Evolutionary conservation across 2,888 invertebrate genomes (phyloP).

Genomic region (Rotaria magnacalcarata): DNA sequence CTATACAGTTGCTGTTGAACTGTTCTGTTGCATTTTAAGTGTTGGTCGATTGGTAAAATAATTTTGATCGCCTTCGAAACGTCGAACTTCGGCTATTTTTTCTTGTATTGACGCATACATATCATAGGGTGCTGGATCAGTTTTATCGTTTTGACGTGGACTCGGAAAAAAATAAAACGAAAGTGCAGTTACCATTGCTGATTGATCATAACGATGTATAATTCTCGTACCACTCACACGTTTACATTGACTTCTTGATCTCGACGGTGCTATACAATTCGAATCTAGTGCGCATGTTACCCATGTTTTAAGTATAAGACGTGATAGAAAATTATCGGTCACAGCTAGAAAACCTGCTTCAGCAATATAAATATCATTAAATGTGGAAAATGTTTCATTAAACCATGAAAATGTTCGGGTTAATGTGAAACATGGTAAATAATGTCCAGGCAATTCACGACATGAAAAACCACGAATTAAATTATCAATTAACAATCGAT

Average conservation of each 20-base stretch:
- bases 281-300: constrained; percentile 30
- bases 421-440: constrained; percentile 22
- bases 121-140: constrained; percentile 14
- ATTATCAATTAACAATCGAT: neutral
- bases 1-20: neutral
- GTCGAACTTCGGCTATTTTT: constrained; percentile 1
- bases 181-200: neutral
- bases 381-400: neutral
- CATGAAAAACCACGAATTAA: neutral
- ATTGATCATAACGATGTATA: constrained; percentile 37
- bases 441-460: constrained; percentile 20
- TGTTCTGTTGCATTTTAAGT: neutral
- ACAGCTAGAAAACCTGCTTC: constrained; percentile 34
- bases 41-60: neutral
- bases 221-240: too few relatives aligned
- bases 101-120: constrained; percentile 16
- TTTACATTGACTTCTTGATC: neutral
- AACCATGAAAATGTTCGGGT: constrained; percentile 18
- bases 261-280: constrained; percentile 26
- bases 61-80: neutral
- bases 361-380: neutral
- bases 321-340: neutral
- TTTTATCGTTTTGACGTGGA: neutral
- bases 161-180: constrained; percentile 21
- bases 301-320: constrained; percentile 30